A percentile compares a stretch with the other conserved stretches of the same genome.
phyloP scores from a whole-genome alignment of 1,140 invertebrate genomes.

The Cheumatopsyche charites region DNA sequence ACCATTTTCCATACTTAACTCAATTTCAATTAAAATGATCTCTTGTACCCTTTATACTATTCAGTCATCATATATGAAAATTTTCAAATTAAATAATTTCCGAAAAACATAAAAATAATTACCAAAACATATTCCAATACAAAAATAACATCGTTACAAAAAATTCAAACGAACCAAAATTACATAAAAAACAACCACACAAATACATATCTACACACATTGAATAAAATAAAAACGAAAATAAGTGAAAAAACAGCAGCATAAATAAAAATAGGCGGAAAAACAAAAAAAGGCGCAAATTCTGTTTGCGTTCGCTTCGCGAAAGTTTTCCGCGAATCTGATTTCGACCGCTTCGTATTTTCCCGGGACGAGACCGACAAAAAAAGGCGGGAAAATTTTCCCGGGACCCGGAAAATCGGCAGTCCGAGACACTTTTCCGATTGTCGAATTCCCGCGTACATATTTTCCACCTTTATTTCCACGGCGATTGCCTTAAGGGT shows the following conservation, averaged over 20 bases:
- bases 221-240: slow-evolving; percentile 6
- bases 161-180: slow-evolving; percentile 1
- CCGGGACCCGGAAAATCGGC: not conserved
- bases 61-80: too few relatives aligned
- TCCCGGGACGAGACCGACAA: not conserved
- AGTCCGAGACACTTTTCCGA: slow-evolving; percentile 26
- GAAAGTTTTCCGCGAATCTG: slow-evolving; percentile 36
- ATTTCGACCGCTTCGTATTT: not conserved
- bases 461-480: slow-evolving; percentile 48
- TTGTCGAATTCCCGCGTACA: slow-evolving; percentile 27
- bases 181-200: not conserved
- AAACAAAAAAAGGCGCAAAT: slow-evolving; percentile 31
- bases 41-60: too few relatives aligned
- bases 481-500: slow-evolving; percentile 43
- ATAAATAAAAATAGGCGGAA: not conserved
- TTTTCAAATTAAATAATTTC: too few relatives aligned
- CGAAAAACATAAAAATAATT: too few relatives aligned
- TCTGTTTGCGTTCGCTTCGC: slow-evolving; percentile 8
- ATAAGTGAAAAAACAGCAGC: not conserved
- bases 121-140: too few relatives aligned
- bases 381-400: not conserved
- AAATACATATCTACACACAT: not conserved
- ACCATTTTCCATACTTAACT: too few relatives aligned
- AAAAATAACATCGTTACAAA: too few relatives aligned
- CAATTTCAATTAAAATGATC: too few relatives aligned